Evolutionary conservation across 2,888 invertebrate genomes (phyloP).

Genomic region (Pristionchus mayeri): DNA sequence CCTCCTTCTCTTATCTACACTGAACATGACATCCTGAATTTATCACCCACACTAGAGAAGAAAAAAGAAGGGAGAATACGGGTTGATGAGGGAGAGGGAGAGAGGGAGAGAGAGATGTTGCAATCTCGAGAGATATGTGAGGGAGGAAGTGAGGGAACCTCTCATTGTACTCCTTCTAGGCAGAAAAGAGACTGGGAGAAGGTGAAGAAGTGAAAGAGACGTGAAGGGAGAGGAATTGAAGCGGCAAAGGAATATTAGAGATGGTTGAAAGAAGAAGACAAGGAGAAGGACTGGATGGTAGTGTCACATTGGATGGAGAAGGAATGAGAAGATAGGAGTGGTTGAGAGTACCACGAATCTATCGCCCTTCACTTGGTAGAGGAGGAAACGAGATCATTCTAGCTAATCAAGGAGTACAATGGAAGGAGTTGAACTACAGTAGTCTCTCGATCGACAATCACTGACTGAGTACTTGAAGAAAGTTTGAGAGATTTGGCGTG

Average conservation of each 20-base stretch:
- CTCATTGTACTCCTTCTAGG: neutral
- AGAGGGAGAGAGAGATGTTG: conserved; percentile 44
- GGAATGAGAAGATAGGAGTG: neutral
- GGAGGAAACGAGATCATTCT: neutral
- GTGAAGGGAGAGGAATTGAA: conserved; percentile 13
- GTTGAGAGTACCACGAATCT: neutral
- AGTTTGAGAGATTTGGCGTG: neutral
- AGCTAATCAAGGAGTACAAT: too few relatives aligned
- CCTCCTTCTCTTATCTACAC: conserved; percentile 18
- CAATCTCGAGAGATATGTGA: conserved; percentile 46
- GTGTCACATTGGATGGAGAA: neutral
- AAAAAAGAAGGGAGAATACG: neutral
- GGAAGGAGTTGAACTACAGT: too few relatives aligned
- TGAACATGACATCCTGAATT: conserved; percentile 46
- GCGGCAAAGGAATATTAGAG: conserved; percentile 38
- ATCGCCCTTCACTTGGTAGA: neutral
- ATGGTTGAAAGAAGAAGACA: conserved; percentile 40
- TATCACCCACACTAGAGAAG: conserved; percentile 35
- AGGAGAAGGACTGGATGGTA: neutral
- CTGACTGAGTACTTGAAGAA: too few relatives aligned
- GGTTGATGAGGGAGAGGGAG: neutral
- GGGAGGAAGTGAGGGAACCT: conserved; percentile 2
- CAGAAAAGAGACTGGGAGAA: neutral
- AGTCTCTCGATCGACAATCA: too few relatives aligned
- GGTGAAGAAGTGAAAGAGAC: neutral